Conservation (phyloP, 2,113 vertebrate genomes). For the Mesembrinibis cayennensis region DNA sequence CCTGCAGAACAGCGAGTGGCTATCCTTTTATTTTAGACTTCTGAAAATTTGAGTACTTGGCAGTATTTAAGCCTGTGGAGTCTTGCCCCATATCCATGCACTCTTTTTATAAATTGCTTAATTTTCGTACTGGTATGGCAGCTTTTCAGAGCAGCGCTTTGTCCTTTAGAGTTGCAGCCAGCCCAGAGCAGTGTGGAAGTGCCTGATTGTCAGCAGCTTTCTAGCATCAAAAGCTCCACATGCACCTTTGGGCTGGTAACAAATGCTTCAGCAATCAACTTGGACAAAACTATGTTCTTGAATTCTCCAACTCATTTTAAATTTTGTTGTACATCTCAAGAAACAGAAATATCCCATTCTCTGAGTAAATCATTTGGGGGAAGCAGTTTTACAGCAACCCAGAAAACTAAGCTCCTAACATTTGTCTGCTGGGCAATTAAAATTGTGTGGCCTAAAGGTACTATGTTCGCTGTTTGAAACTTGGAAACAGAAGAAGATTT, state of each 20-base stretch:
- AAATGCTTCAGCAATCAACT: not conserved
- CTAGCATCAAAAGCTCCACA: not conserved
- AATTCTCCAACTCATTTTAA: not conserved
- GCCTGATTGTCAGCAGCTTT: not conserved
- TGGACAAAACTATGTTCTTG: not conserved
- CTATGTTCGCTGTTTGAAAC: not conserved
- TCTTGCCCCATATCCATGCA: not conserved
- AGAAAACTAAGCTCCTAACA: not conserved
- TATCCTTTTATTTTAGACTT: slow-evolving; percentile 13
- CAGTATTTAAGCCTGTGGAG: not conserved
- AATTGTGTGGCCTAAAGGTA: not conserved
- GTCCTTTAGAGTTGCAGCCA: not conserved
- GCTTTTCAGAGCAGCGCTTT: not conserved
- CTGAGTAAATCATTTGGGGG: not conserved
- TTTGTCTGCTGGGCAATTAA: not conserved
- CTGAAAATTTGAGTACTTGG: not conserved
- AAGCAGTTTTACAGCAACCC: not conserved
- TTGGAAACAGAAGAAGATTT: not conserved
- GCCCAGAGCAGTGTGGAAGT: not conserved
- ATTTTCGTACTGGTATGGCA: not conserved
- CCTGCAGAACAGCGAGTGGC: not conserved
- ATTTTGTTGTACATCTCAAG: not conserved
- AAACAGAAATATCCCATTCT: not conserved
- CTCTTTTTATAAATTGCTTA: not conserved
- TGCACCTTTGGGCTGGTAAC: not conserved